Evolutionary conservation across 2,797 vertebrate genomes (phyloP).

Genomic region (Halcyon smyrnensis): DNA sequence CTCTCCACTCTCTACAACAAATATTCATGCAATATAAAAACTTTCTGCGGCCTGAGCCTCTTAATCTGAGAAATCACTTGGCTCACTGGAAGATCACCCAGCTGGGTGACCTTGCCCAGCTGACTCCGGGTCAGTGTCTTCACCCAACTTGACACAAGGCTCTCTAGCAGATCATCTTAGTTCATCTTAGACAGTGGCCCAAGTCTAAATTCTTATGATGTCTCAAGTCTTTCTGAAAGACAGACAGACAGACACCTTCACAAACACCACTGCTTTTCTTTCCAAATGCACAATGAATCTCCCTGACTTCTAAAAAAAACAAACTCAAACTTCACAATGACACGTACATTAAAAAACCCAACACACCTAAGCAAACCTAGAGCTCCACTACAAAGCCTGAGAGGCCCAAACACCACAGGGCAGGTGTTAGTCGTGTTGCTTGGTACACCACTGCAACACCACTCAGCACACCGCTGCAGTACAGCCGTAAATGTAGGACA

Average conservation of each 20-base stretch:
- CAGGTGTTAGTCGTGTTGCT: neutral
- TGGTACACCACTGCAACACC: neutral
- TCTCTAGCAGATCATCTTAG: neutral
- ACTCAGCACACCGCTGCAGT: rapidly evolving
- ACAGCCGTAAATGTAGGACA: neutral
- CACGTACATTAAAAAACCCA: neutral
- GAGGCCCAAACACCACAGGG: neutral
- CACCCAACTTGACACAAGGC: neutral
- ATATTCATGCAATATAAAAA: neutral
- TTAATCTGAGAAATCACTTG: neutral
- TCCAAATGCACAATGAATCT: neutral
- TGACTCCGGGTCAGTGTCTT: neutral
- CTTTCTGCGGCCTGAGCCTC: neutral
- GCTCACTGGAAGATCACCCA: neutral
- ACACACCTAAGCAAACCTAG: neutral
- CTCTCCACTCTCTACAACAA: neutral
- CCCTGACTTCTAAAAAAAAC: neutral
- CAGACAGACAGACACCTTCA: neutral
- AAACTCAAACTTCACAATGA: neutral
- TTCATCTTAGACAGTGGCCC: neutral
- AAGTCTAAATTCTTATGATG: neutral
- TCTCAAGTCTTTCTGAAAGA: neutral
- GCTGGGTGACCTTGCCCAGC: neutral
- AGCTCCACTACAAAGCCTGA: neutral
- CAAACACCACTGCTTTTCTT: neutral